Conservation (phyloP, 2,888 invertebrate genomes). For the Yponomeuta sedellus region DNA sequence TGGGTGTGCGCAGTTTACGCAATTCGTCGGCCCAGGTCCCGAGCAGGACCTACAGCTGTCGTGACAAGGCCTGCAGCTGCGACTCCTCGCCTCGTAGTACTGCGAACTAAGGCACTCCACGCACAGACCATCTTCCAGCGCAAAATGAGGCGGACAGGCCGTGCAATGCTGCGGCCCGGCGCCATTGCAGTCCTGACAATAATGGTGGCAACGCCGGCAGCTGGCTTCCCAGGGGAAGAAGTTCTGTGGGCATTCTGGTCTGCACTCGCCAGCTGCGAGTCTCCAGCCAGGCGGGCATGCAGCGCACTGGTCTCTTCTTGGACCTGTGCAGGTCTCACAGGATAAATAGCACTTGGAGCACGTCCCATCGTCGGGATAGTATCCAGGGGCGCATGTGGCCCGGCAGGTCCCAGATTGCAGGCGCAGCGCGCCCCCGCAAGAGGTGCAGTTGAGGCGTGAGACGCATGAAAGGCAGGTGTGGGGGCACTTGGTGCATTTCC, state of each 20-base stretch:
- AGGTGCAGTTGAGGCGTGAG: conserved; percentile 87
- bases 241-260: conserved; percentile 89
- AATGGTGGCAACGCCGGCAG: conserved; percentile 92
- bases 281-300: conserved; percentile 88
- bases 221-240: conserved; percentile 89
- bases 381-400: conserved; percentile 86
- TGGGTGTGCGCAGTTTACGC: conserved; percentile 82
- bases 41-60: conserved; percentile 82
- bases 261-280: conserved; percentile 87
- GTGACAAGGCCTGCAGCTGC: conserved; percentile 83
- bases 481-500: conserved; percentile 85
- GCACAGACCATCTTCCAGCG: conserved; percentile 82
- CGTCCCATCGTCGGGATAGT: conserved; percentile 89
- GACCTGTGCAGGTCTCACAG: conserved; percentile 90
- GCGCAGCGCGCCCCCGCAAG: conserved; percentile 84
- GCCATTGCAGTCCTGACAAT: conserved; percentile 91
- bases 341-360: conserved; percentile 90
- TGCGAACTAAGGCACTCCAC: conserved; percentile 85
- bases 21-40: conserved; percentile 83
- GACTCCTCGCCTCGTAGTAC: conserved; percentile 82
- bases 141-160: conserved; percentile 83
- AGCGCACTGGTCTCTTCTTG: conserved; percentile 89
- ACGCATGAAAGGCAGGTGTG: conserved; percentile 87
- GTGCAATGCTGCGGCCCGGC: conserved; percentile 85
- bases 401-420: conserved; percentile 90